Conservation (phyloP, 2,113 vertebrate species). For the Nansenia antarctica region DNA sequence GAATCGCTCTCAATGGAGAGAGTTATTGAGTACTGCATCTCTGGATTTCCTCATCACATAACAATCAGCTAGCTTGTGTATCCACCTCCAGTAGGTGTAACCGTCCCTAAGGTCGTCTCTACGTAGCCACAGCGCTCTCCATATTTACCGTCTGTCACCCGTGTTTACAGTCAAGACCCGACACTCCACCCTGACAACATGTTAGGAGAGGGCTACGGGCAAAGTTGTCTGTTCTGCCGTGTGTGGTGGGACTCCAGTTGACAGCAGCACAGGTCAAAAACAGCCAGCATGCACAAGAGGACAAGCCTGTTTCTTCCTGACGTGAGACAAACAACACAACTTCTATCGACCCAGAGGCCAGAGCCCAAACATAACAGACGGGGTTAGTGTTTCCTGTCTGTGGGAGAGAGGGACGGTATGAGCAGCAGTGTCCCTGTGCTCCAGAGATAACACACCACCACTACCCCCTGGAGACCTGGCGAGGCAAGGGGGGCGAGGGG, state of each 20-base stretch:
- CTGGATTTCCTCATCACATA: background rate
- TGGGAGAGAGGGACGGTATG: conserved; percentile 8
- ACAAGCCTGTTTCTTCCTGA: conserved; percentile 42
- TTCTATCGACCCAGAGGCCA: conserved; percentile 27
- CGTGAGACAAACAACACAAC: conserved; percentile 17
- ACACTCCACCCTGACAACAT: background rate
- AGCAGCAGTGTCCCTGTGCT: conserved; percentile 46
- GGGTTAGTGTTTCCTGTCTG: conserved; percentile 52
- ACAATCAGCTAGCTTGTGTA: background rate
- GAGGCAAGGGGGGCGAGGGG: conserved; percentile 8
- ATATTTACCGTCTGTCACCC: background rate
- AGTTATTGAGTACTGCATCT: background rate
- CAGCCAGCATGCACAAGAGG: conserved; percentile 14
- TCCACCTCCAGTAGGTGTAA: background rate
- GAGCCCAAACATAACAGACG: conserved; percentile 18
- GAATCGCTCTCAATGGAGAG: too few species aligned
- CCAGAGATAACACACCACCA: conserved; percentile 63
- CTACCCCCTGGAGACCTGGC: too few species aligned
- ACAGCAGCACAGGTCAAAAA: conserved; percentile 18
- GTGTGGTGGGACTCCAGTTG: background rate
- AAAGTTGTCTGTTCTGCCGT: conserved; percentile 35
- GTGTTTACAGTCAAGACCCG: background rate
- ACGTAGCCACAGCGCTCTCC: background rate
- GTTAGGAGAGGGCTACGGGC: background rate
- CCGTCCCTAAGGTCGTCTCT: background rate